Conservation (phyloP, 2,888 invertebrate genomes). For the Gnatocerus cornutus region DNA sequence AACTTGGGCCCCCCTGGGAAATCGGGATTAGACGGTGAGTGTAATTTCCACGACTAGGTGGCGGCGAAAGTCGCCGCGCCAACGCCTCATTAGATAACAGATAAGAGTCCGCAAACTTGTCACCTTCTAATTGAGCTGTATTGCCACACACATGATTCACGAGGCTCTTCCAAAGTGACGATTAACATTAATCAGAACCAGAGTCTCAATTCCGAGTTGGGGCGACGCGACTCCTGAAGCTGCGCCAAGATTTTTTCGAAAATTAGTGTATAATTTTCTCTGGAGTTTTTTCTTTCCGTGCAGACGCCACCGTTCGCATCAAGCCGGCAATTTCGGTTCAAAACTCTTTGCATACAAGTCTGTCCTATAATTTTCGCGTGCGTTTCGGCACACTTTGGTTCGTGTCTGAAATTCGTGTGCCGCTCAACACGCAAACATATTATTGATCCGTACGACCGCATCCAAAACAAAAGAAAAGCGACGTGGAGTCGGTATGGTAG, state of each 20-base stretch:
- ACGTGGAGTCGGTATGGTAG: no score
- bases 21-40: constrained; percentile 1
- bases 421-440: constrained; percentile 26
- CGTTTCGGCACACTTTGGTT: constrained; percentile 38
- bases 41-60: not conserved
- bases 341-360: constrained; percentile 22
- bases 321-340: constrained; percentile 22
- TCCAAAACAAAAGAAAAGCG: not conserved
- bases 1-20: constrained; percentile 28
- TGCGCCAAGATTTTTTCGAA: no score
- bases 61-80: constrained; percentile 3
- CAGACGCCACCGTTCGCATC: constrained; percentile 19
- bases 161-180: no score
- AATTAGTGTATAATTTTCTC: no score
- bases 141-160: no score
- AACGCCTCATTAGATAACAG: constrained; percentile 3
- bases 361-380: constrained; percentile 30
- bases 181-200: no score
- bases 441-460: constrained; percentile 9
- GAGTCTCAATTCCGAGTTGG: no score
- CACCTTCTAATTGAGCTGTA: constrained; percentile 7
- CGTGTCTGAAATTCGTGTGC: constrained; percentile 30
- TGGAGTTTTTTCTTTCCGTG: not conserved
- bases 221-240: no score
- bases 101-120: not conserved